Conservation (phyloP, 2,888 invertebrate species). For the Drosophila borborema region DNA sequence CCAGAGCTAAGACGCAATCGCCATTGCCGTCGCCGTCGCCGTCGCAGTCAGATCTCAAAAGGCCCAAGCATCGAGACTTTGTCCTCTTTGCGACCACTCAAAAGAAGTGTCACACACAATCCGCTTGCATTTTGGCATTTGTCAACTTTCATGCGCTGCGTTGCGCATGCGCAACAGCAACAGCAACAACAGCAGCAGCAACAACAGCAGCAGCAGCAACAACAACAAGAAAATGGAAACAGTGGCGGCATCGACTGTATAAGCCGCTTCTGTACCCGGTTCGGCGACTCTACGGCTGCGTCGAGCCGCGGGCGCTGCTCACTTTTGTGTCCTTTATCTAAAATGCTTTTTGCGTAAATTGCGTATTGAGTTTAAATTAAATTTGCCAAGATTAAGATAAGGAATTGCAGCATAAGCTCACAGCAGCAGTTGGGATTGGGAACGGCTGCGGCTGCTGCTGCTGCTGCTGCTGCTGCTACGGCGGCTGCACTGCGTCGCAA, state of each 20-base stretch:
- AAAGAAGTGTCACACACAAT: constrained; percentile 74
- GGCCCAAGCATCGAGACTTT: constrained; percentile 25
- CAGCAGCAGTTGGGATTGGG: constrained; percentile 13
- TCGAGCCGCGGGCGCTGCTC: constrained; percentile 33
- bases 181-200: constrained; percentile 24
- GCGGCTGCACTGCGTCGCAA: constrained; percentile 31
- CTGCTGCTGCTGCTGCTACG: no score
- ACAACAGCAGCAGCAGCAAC: constrained; percentile 12
- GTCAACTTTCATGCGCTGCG: constrained; percentile 77
- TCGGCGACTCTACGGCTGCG: constrained; percentile 13
- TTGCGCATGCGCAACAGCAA: constrained; percentile 69
- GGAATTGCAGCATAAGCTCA: constrained; percentile 64
- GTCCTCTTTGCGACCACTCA: constrained; percentile 49
- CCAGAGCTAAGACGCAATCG: constrained; percentile 29
- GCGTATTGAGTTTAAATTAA: constrained; percentile 82
- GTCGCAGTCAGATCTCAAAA: constrained; percentile 11
- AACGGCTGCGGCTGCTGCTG: background rate
- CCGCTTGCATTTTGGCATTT: constrained; percentile 81
- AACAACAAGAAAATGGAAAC: constrained; percentile 28
- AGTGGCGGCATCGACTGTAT: constrained; percentile 65
- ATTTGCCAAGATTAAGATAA: constrained; percentile 82
- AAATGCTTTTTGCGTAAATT: constrained; percentile 82
- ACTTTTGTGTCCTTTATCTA: constrained; percentile 78
- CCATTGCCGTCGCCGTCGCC: background rate
- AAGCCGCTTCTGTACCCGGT: constrained; percentile 61